A percentile compares a stretch with the other conserved stretches of the same genome.
These are phyloP conservation scores for Drosophila fuyamai DNA, from an alignment of 1,140 invertebrate species.

Conservation along the genomic window DNA sequence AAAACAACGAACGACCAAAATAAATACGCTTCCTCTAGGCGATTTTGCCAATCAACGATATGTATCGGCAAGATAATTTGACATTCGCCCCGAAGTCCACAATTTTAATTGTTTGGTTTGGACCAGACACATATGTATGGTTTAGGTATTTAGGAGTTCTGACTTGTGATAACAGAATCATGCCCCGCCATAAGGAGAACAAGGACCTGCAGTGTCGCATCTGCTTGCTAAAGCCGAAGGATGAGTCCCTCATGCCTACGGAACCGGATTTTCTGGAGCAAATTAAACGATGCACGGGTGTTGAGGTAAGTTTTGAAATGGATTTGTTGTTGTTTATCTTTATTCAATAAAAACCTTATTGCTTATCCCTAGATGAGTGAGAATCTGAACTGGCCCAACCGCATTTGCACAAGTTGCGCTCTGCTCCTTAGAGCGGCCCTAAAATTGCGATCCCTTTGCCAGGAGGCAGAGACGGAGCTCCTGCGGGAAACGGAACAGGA, in stretches of 20 bases:
- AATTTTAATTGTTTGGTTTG: conserved; percentile 10
- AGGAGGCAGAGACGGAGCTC: conserved; percentile 45
- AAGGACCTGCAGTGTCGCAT: conserved; percentile 52
- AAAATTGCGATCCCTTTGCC: conserved; percentile 58
- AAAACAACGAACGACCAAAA: conserved; percentile 19
- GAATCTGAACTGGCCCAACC: conserved; percentile 25
- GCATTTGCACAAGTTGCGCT: conserved; percentile 65
- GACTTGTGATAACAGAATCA: neutral
- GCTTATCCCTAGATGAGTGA: conserved; percentile 41
- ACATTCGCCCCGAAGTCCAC: conserved; percentile 13
- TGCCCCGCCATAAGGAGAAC: conserved; percentile 15
- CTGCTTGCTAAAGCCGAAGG: conserved; percentile 55
- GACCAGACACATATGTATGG: neutral
- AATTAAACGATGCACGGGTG: conserved; percentile 53
- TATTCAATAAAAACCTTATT: neutral
- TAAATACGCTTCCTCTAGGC: conserved; percentile 7
- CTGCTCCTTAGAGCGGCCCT: conserved; percentile 55
- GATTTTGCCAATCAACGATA: neutral
- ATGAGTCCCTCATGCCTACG: conserved; percentile 54
- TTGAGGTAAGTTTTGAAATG: conserved; percentile 21
- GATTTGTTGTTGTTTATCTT: neutral
- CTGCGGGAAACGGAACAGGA: conserved; percentile 10
- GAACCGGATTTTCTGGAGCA: conserved; percentile 25
- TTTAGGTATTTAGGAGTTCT: neutral
- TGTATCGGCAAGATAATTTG: neutral